Evolutionary conservation across 2,888 invertebrate species (phyloP).

Genomic region (Drosophila setosimentum): DNA sequence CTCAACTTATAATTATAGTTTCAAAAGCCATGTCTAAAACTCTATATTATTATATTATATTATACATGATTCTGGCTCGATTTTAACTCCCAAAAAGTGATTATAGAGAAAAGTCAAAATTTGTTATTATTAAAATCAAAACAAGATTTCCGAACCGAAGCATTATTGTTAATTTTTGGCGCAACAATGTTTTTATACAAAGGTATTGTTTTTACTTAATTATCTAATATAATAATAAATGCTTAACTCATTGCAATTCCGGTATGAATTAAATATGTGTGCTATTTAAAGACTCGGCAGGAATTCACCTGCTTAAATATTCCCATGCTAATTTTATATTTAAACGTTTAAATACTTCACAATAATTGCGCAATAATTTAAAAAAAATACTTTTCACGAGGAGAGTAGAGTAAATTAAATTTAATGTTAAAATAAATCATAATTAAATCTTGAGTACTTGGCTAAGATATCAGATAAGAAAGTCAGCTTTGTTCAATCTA

Average conservation of each 20-base stretch:
- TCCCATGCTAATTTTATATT: background rate
- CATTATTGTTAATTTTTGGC: background rate
- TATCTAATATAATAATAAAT: background rate
- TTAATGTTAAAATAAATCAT: background rate
- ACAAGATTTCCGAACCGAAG: background rate
- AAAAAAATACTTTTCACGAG: background rate
- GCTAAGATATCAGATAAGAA: background rate
- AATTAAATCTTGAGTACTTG: background rate
- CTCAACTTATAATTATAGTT: too few relatives aligned
- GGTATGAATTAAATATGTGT: background rate
- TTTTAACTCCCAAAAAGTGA: background rate
- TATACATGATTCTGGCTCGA: too few relatives aligned
- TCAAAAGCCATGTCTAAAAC: background rate
- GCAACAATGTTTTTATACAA: background rate
- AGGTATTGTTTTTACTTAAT: background rate
- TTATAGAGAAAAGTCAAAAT: accelerated
- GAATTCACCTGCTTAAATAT: background rate
- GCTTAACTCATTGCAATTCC: too few relatives aligned
- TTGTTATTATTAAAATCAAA: background rate
- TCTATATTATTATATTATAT: too few relatives aligned
- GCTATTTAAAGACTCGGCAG: background rate
- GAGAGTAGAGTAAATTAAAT: background rate
- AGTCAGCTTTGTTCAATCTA: background rate
- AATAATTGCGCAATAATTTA: background rate
- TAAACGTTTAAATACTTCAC: background rate